Evolutionary conservation across 2,797 vertebrate species (phyloP).

Genomic region (Siniperca scherzeri): DNA sequence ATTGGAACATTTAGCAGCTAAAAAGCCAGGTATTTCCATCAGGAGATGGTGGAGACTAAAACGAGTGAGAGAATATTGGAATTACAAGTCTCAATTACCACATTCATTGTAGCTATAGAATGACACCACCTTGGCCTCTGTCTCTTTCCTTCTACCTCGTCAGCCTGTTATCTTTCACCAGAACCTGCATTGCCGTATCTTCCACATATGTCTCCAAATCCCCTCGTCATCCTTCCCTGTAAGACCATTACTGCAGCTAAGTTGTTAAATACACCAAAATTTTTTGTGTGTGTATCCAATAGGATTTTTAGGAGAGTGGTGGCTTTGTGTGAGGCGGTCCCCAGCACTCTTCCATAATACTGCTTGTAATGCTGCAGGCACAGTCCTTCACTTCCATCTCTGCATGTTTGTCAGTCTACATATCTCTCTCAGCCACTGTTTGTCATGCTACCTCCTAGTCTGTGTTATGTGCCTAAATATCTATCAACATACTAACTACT

Average conservation of each 20-base stretch:
- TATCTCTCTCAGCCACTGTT: constrained; percentile 14
- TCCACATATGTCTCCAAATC: constrained; percentile 25
- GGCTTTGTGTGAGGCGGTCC: constrained; percentile 47
- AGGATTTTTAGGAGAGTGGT: constrained; percentile 47
- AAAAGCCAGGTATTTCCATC: background rate
- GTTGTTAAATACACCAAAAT: constrained; percentile 31
- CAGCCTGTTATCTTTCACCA: constrained; percentile 15
- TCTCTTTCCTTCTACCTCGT: constrained; percentile 1
- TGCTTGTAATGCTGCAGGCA: constrained; percentile 71
- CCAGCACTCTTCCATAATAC: constrained; percentile 67
- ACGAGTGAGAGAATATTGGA: background rate
- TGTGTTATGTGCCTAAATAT: background rate
- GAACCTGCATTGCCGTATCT: constrained; percentile 5
- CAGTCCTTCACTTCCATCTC: constrained; percentile 62
- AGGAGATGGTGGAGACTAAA: background rate
- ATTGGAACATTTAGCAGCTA: background rate
- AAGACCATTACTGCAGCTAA: constrained; percentile 41
- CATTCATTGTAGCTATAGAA: background rate
- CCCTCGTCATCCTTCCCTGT: constrained; percentile 45
- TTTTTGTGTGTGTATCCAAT: constrained; percentile 38
- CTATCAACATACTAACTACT: background rate
- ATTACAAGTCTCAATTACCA: background rate
- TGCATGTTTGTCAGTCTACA: constrained; percentile 45
- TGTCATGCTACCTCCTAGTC: background rate
- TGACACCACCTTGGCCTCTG: background rate